Conservation (phyloP, 2,113 vertebrate genomes). For the Xerus inauris region DNA sequence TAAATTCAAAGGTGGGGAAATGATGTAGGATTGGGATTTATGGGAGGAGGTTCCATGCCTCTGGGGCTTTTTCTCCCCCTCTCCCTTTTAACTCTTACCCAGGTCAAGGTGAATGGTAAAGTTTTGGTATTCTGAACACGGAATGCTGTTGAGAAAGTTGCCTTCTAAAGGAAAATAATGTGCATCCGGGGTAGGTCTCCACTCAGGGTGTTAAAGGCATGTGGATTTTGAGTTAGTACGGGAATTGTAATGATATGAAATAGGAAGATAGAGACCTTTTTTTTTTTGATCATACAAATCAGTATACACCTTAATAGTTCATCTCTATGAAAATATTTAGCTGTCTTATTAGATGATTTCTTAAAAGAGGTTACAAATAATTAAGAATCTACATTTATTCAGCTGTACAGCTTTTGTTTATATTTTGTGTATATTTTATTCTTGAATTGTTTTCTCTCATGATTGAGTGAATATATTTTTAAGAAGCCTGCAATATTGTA, state of each 20-base stretch:
- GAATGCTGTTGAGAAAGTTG: not conserved
- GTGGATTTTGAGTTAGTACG: not conserved
- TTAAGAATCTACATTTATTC: not conserved
- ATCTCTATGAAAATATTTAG: not conserved
- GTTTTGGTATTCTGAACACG: not conserved
- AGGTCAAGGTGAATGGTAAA: slow-evolving; percentile 22
- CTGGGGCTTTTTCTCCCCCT: not conserved
- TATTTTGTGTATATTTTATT: not conserved
- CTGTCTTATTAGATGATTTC: not conserved
- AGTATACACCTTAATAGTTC: not conserved
- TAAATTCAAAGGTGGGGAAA: slow-evolving; percentile 1
- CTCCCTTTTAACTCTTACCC: not conserved
- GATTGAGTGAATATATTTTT: not conserved
- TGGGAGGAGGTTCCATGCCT: no score
- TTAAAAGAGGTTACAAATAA: not conserved
- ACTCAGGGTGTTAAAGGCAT: not conserved
- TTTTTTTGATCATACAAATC: not conserved
- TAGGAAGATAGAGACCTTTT: not conserved
- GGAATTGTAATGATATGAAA: not conserved
- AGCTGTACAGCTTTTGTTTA: not conserved
- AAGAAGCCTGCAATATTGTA: slow-evolving; percentile 1
- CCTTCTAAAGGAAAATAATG: slow-evolving; percentile 42
- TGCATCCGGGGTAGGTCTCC: not conserved
- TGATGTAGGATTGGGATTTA: not conserved
- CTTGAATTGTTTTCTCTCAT: not conserved